Evolutionary conservation across 1,140 invertebrate genomes (phyloP), one percentile per base, ranked within the genome.

Genomic region (Saccostrea glomerata): DNA sequence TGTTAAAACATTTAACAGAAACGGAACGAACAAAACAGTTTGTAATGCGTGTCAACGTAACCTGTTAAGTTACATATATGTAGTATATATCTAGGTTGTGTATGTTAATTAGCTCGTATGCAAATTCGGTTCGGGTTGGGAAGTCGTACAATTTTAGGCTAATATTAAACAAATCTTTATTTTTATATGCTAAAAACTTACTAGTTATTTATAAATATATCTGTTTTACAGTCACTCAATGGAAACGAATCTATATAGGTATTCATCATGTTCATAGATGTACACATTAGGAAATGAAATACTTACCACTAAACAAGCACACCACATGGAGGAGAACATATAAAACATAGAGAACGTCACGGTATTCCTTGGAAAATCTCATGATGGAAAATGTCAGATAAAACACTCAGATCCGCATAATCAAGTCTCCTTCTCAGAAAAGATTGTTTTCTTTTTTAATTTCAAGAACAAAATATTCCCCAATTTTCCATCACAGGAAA

Each of bases 91-190:
- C 23, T 73, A 25, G 30, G 25, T 73, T 73, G 23, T 30, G 13
- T 73, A 73, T 73, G 70, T 73, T 73, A 73, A 73, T 73, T 73
- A 30, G 70, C 23, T 30, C 25, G 25, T 73, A 73, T 73, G 70
- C 70, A 73, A 73, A 73, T 73, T 15, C 30, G 70, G 30, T 73
- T 73, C 6, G 30, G 13, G 23, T 73, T 63, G 60, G 30, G 25
- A 30, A 30, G 30, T 9, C 70, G 9, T 23, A 15, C 70, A 73
- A 30, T 73, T 63, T 23, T n/a, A 73, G 70, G 70, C 36, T 73
- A 73, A 73, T 73, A 25, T 30, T n/a, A 73, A 73, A 73, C 70
- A 73, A 73, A 73, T 73, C 70, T 36, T 73, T 73, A 73, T 15
- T 13, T 23, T 12, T 73, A 25, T 36, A 73, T 73, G 70, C 15